Evolutionary conservation across 2,888 invertebrate species (phyloP).

Genomic region (Hydrotaea cyrtoneurina): DNA sequence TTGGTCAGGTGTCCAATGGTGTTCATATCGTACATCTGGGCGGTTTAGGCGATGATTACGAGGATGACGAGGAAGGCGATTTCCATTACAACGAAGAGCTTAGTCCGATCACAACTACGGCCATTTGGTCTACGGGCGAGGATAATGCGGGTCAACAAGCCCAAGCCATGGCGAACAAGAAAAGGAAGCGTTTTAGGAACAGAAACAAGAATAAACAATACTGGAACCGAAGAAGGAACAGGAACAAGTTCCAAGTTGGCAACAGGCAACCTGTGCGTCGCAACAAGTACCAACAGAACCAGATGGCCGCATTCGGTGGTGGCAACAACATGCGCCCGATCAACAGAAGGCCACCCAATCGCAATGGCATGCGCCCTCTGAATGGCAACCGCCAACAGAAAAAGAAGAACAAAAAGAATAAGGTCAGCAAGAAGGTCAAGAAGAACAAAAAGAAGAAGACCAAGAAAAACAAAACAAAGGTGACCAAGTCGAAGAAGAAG

Average conservation of each 20-base stretch:
- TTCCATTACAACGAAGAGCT: constrained; percentile 69
- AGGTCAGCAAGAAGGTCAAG: background rate
- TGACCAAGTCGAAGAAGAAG: constrained; percentile 41
- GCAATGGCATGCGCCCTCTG: background rate
- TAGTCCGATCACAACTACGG: constrained; percentile 69
- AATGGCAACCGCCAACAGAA: constrained; percentile 4
- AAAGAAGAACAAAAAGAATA: constrained; percentile 16
- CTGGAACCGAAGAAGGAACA: background rate
- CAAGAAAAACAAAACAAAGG: constrained; percentile 10
- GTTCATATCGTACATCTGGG: constrained; percentile 15
- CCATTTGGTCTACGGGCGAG: constrained; percentile 73
- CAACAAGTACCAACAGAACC: constrained; percentile 38
- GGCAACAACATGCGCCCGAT: constrained; percentile 9
- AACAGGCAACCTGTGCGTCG: constrained; percentile 29
- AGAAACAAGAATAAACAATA: background rate
- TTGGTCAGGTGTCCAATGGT: constrained; percentile 6
- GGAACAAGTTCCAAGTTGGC: constrained; percentile 1
- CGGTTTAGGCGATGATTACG: constrained; percentile 59
- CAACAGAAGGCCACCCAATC: constrained; percentile 3
- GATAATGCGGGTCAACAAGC: constrained; percentile 48
- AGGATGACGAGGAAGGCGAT: constrained; percentile 46
- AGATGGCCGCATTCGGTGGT: background rate
- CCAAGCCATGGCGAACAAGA: background rate
- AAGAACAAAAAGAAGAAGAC: constrained; percentile 46
- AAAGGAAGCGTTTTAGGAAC: background rate